Conservation (phyloP, 2,888 invertebrate genomes). For the Teleogryllus oceanicus region DNA sequence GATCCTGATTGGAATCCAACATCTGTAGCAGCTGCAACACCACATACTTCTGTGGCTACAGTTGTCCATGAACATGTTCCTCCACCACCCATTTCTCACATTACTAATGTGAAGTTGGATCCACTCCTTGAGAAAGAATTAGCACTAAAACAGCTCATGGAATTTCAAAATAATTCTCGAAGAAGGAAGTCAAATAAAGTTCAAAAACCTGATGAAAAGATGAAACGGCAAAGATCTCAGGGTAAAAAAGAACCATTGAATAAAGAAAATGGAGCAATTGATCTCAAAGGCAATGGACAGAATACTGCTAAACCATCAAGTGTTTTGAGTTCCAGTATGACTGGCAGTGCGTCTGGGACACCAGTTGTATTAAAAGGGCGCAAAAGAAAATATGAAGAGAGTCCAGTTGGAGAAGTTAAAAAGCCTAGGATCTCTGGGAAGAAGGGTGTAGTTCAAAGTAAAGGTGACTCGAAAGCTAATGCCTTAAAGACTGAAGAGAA, state of each 20-base stretch:
- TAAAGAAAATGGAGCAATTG: slow-evolving; percentile 19
- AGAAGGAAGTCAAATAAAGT: slow-evolving; percentile 27
- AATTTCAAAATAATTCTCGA: slow-evolving; percentile 45
- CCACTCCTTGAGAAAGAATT: slow-evolving; percentile 53
- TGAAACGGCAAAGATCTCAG: neutral
- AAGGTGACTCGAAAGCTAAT: slow-evolving; percentile 20
- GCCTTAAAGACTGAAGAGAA: slow-evolving; percentile 27
- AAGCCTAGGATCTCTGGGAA: slow-evolving; percentile 23
- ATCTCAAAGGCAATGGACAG: neutral
- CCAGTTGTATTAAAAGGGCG: neutral
- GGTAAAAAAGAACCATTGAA: neutral
- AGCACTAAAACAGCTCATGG: slow-evolving; percentile 56
- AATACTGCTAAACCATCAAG: neutral
- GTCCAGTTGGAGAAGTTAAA: slow-evolving; percentile 19
- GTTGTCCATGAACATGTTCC: neutral
- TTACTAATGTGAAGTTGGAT: slow-evolving; percentile 44
- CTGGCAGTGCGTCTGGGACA: neutral
- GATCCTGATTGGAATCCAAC: slow-evolving; percentile 43
- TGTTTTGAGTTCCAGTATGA: neutral
- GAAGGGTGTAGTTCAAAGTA: neutral
- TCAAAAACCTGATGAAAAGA: neutral
- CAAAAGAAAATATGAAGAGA: slow-evolving; percentile 24
- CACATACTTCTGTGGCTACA: slow-evolving; percentile 37
- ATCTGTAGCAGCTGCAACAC: slow-evolving; percentile 37
- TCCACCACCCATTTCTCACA: neutral